Evolutionary conservation across 2,797 vertebrate species (phyloP), one percentile per base, ranked within the genome.

Genomic region (Arctocebus calabarensis): DNA sequence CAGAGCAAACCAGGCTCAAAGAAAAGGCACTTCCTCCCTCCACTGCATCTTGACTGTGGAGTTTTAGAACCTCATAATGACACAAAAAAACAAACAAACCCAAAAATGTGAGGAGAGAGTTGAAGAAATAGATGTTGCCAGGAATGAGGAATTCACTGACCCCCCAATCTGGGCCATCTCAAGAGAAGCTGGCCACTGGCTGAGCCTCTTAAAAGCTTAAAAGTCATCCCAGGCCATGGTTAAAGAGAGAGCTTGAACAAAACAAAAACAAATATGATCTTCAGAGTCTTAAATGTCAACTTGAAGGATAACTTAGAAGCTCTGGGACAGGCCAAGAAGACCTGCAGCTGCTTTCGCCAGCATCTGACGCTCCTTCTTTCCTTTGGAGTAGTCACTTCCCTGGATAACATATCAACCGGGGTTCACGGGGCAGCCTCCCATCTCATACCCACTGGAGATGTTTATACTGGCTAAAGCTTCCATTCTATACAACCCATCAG

Each of bases 261-360:
- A 98, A 96, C 75, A 97, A 97, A 98, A 98, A 96, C 96, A 98
- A 98, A 98, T 88, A 94, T 40, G 78, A 95, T 94, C 97, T 97
- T 98, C 97, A 98, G 98, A 98, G 90, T 96, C 90, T 98, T 97
- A 98, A 98, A 95, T 97, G 98, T 91, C 95, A 97, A 91, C 81
- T 95, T 97, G 96, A 97, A 87, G 91, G 96, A 96, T 97, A 93
- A 90, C 95, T 98, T 90, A 94, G 96, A 97, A 95, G 94, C 91
- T 73, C 87, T 27, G 96, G 74, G 95, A 94, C 95, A 75, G 82
- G 75, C 71, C 82, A 20, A 85, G 95, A 96, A 91, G 90, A 78
- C 70, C 94, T 94, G 91, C 95, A 96, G 96, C 96, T 96, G 96
- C 91, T 86, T 13, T 73, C 59, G 20, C 43, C 37, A 20, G 85